Conservation (phyloP, 2,888 invertebrate species). For the Zygogramma bicolorata region DNA sequence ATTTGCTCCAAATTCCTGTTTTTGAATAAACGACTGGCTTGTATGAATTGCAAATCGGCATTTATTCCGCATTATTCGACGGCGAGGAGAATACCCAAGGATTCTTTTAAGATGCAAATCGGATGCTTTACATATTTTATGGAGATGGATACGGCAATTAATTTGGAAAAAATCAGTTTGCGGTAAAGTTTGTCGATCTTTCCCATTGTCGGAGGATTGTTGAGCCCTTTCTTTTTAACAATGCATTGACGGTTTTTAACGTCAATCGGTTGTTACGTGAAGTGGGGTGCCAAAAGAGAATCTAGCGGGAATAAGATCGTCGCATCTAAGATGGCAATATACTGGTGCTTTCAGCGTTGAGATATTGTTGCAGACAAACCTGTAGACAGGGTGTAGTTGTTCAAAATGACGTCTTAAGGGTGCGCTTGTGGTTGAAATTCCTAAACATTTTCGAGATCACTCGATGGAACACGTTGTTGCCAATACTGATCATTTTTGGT, state of each 20-base stretch:
- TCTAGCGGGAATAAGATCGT: no score
- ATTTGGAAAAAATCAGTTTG: constrained; percentile 5
- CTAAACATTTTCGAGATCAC: no score
- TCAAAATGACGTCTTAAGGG: no score
- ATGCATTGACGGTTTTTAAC: not conserved
- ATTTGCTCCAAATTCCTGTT: constrained; percentile 25
- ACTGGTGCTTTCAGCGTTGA: no score
- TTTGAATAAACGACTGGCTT: constrained; percentile 19
- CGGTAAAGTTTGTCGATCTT: not conserved
- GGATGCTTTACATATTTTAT: constrained; percentile 10
- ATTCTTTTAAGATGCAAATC: constrained; percentile 14
- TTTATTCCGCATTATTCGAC: constrained; percentile 12
- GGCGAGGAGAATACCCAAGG: not conserved
- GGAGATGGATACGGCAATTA: constrained; percentile 10
- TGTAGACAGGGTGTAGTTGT: no score
- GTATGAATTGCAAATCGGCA: constrained; percentile 23
- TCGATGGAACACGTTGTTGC: no score
- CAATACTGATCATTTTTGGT: no score
- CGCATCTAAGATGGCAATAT: no score
- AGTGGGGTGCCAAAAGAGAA: no score
- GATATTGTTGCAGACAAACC: no score
- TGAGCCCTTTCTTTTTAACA: not conserved
- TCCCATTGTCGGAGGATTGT: not conserved
- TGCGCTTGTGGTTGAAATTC: no score
- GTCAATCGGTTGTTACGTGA: not conserved